These are phyloP conservation scores for Conger conger DNA, from an alignment of 2,113 vertebrate species.

Conservation along the genomic window DNA sequence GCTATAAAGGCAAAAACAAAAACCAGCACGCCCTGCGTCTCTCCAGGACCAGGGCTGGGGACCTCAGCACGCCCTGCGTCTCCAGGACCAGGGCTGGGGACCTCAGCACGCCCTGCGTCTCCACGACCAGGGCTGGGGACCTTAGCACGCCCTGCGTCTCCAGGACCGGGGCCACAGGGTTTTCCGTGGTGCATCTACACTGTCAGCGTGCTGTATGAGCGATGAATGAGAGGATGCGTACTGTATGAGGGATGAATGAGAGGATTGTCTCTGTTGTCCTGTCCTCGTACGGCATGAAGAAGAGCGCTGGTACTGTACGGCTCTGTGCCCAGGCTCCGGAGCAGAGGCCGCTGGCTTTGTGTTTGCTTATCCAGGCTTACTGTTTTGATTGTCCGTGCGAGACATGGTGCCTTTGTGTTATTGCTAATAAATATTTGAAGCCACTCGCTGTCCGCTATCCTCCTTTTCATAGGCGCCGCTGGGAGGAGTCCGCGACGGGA, in stretches of 20 bases:
- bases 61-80: too few relatives aligned
- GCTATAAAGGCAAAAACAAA: too few relatives aligned
- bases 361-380: conserved; percentile 56
- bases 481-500: conserved; percentile 28
- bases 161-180: too few relatives aligned
- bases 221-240: conserved; percentile 63
- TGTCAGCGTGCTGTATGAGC: conserved; percentile 61
- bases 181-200: conserved; percentile 40
- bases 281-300: conserved; percentile 51
- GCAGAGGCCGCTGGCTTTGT: conserved; percentile 56
- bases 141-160: too few relatives aligned
- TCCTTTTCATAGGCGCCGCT: conserved; percentile 21
- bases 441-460: conserved; percentile 39
- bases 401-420: conserved; percentile 30
- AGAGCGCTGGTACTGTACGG: conserved; percentile 67
- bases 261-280: conserved; percentile 62
- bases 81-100: too few relatives aligned
- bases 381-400: conserved; percentile 39
- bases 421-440: conserved; percentile 48
- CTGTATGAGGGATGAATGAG: conserved; percentile 63
- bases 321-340: conserved; percentile 48
- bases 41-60: too few relatives aligned
- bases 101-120: too few relatives aligned
- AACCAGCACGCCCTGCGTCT: too few relatives aligned
- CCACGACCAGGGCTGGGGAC: too few relatives aligned